Conservation (phyloP, 2,113 vertebrate species). For the Terrapene triunguis region DNA sequence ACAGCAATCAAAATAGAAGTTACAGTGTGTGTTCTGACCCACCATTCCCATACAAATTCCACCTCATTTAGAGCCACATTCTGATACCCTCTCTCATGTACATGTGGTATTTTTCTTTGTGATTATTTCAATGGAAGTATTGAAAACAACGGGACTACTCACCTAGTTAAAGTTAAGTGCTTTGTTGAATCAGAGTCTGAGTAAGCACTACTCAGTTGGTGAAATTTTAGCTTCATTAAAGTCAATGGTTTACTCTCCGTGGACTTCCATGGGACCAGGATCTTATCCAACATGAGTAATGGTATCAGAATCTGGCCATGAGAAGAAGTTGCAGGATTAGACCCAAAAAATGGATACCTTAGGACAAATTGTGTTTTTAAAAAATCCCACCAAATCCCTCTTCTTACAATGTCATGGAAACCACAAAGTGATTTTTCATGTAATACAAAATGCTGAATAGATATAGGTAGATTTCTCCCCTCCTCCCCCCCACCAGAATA, state of each 20-base stretch:
- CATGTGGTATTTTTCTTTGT: background rate
- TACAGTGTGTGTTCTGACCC: background rate
- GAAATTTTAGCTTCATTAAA: background rate
- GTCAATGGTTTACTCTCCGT: background rate
- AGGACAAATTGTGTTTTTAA: constrained; percentile 13
- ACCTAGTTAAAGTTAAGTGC: background rate
- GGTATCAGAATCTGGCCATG: background rate
- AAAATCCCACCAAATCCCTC: background rate
- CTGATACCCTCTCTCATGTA: background rate
- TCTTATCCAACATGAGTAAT: background rate
- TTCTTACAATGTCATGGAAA: background rate
- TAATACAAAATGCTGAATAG: background rate
- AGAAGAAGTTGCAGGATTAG: background rate
- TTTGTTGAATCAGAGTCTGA: background rate
- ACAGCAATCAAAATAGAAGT: background rate
- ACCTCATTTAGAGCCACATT: background rate
- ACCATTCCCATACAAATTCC: background rate
- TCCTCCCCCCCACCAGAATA: background rate
- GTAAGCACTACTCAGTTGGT: background rate
- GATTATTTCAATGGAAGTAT: background rate
- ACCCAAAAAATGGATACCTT: background rate
- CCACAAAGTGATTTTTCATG: background rate
- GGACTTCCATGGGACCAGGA: background rate
- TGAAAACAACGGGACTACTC: fast-evolving
- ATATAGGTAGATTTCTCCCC: background rate